Evolutionary conservation across 2,888 invertebrate species (phyloP).

Genomic region (Yponomeuta malinellus): DNA sequence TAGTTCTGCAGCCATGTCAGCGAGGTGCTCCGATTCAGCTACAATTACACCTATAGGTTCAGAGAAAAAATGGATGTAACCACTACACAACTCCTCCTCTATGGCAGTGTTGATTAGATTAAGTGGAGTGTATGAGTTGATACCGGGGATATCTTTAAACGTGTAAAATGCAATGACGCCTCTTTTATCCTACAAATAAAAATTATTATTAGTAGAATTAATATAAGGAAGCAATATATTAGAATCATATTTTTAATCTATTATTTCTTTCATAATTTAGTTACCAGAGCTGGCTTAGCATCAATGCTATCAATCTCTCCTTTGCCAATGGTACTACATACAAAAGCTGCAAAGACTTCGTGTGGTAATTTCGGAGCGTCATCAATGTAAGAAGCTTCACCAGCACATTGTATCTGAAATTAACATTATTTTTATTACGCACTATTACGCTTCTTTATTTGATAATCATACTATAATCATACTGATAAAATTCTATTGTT

Average conservation of each 20-base stretch:
- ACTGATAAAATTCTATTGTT: too few relatives aligned
- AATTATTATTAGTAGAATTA: too few relatives aligned
- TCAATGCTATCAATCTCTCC: constrained; percentile 77
- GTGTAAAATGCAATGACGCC: constrained; percentile 79
- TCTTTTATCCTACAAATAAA: constrained; percentile 63
- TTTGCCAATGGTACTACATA: constrained; percentile 59
- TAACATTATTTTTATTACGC: too few relatives aligned
- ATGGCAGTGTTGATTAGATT: constrained; percentile 27
- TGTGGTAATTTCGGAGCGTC: constrained; percentile 74
- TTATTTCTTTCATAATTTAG: constrained; percentile 14
- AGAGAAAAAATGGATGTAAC: constrained; percentile 38
- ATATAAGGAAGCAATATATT: too few relatives aligned
- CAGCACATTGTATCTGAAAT: constrained; percentile 74
- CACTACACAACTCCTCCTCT: constrained; percentile 60
- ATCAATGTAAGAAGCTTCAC: constrained; percentile 80
- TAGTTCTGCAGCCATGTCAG: constrained; percentile 71
- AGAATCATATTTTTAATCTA: too few relatives aligned
- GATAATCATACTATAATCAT: too few relatives aligned
- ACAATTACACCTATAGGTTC: constrained; percentile 65
- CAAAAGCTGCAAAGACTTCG: constrained; percentile 80
- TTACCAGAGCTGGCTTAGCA: constrained; percentile 77
- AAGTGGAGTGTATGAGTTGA: constrained; percentile 71
- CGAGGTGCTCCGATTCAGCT: constrained; percentile 70
- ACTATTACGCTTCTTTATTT: neutral
- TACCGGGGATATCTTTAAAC: constrained; percentile 80